Evolutionary conservation across 1,140 invertebrate genomes (phyloP), one percentile per base, ranked within the genome.

Genomic region (Atopsyche davidsoni): DNA sequence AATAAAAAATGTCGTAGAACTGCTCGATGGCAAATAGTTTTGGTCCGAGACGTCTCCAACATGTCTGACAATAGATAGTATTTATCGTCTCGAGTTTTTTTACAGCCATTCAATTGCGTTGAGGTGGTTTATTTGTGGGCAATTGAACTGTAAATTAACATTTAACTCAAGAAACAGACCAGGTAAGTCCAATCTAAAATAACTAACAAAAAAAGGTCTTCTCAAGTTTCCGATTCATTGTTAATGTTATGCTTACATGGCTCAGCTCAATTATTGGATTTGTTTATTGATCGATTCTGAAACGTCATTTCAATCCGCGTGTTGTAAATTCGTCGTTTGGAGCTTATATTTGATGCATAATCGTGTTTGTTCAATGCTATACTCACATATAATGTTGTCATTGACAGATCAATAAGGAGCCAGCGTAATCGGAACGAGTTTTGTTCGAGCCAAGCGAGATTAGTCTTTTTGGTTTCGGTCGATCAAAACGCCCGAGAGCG

Each of bases 31-130:
- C 47, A 41, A 47, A 47, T 38, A 47, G 34, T 47, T 38, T 46
- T 63, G 62, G 63, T 66, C 61, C 62, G 60, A 69, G 64, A 69
- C 63, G 67, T 70, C 68, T 70, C 63, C 67, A 70, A 70, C 69
- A 72, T 72, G 70, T 72, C 70, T 66, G 70, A 70, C 67, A 64
- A 69, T 66, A 44, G 41, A 51, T 51, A 51, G 41, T 45, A 50
- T 50, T 50, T 50, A 50, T 42, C 40, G 39, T 35, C 38, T 42
- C 35, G 32, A n/a, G 13, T n/a, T 10, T 40, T 40, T 34, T 41
- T 50, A 16, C 23, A 24, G 39, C 18, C 35, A 35, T 46, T 46
- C 34, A 46, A 24, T 40, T 50, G 17, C 47, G 47, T 14, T 34
- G 23, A 13, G 38, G 18, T 21, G 18, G 11, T n/a, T n/a, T n/a